phyloP scores from a whole-genome alignment of 2,888 invertebrate genomes.

The Orchesella flavescens region DNA sequence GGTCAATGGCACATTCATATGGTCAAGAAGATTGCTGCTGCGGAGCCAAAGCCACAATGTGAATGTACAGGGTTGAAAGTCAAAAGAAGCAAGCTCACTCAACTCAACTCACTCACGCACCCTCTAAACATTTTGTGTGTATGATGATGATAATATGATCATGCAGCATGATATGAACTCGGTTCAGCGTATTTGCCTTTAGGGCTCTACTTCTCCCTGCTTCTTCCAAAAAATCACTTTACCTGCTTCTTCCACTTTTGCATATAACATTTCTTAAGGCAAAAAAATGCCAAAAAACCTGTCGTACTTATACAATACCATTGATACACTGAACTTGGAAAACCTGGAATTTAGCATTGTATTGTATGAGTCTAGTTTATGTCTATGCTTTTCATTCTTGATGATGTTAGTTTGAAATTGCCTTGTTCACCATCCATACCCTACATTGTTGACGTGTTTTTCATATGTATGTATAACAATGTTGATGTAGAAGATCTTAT shows the following conservation, averaged over 20 bases:
- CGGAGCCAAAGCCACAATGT: conserved; percentile 12
- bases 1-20: conserved; percentile 56
- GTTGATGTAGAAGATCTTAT: too few species aligned
- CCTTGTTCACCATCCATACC: too few species aligned
- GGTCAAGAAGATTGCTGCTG: conserved; percentile 33
- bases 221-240: conserved; percentile 5
- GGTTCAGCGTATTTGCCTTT: not conserved
- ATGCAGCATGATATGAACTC: not conserved
- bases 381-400: too few species aligned
- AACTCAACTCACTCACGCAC: not conserved
- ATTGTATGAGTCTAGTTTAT: too few species aligned
- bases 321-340: too few species aligned
- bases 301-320: too few species aligned
- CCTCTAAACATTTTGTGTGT: not conserved
- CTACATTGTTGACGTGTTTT: too few species aligned
- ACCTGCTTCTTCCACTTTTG: not conserved
- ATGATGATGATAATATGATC: not conserved
- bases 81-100: not conserved
- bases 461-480: too few species aligned
- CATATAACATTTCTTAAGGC: too few species aligned
- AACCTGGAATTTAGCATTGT: too few species aligned
- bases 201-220: not conserved
- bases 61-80: not conserved
- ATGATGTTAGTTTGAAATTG: too few species aligned
- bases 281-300: too few species aligned